These are phyloP conservation scores for Eulemur rufifrons DNA, from an alignment of 2,113 vertebrate genomes.

Conservation along the genomic window DNA sequence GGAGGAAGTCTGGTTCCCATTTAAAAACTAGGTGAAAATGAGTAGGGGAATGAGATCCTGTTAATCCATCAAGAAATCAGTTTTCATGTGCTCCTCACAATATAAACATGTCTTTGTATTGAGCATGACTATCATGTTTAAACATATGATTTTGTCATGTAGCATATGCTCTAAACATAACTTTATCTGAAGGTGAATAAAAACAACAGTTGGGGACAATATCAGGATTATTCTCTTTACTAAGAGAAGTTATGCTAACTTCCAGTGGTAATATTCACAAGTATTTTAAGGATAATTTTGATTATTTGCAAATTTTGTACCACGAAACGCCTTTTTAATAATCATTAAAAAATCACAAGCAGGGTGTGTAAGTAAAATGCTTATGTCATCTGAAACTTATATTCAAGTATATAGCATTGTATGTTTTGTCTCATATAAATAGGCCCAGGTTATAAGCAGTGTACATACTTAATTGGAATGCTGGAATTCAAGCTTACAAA, in stretches of 20 bases:
- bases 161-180: neutral
- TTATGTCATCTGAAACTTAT: neutral
- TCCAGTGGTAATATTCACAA: neutral
- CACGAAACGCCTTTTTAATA: neutral
- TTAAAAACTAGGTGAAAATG: neutral
- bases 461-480: neutral
- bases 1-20: neutral
- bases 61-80: neutral
- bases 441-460: neutral
- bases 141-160: neutral
- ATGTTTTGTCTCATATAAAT: neutral
- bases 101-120: neutral
- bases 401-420: neutral
- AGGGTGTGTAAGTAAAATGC: neutral
- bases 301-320: neutral
- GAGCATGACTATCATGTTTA: neutral
- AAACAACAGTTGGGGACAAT: neutral
- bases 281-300: neutral
- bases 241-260: neutral
- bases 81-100: neutral
- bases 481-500: neutral
- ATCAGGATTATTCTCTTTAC: neutral
- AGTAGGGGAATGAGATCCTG: neutral
- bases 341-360: neutral
- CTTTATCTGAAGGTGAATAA: neutral